These are phyloP conservation scores for Melanargia galathea DNA, from an alignment of 2,888 invertebrate species.

Conservation along the genomic window DNA sequence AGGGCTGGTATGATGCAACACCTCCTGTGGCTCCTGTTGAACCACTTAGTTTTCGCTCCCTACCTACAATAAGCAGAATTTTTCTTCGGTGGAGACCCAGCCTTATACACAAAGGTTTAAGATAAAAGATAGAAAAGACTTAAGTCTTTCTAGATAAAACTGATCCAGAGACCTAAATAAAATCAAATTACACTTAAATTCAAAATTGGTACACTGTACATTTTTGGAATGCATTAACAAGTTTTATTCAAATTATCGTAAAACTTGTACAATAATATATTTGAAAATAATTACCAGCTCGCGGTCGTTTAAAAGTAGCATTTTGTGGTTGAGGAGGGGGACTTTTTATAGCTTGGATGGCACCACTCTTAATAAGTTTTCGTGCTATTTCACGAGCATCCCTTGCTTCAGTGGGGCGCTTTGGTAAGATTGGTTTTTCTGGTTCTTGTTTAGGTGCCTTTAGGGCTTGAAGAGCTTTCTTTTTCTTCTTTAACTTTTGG, in stretches of 20 bases:
- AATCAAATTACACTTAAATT: too few relatives aligned
- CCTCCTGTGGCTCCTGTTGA: slow-evolving; percentile 84
- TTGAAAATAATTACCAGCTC: slow-evolving; percentile 81
- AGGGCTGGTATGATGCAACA: slow-evolving; percentile 94
- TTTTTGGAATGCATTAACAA: too few relatives aligned
- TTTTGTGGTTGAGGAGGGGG: slow-evolving; percentile 94
- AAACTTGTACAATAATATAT: neutral
- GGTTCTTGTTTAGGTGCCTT: slow-evolving; percentile 94
- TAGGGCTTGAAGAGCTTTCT: slow-evolving; percentile 79
- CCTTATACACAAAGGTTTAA: too few relatives aligned
- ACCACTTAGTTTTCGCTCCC: slow-evolving; percentile 89
- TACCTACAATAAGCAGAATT: slow-evolving; percentile 61
- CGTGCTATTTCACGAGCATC: slow-evolving; percentile 97
- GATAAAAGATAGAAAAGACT: neutral
- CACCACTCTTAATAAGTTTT: slow-evolving; percentile 96
- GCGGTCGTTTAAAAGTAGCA: slow-evolving; percentile 93
- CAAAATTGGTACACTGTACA: too few relatives aligned
- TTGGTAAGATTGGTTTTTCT: slow-evolving; percentile 90
- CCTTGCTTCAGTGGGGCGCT: slow-evolving; percentile 93
- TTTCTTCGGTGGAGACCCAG: too few relatives aligned
- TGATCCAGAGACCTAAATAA: too few relatives aligned
- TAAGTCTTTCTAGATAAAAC: too few relatives aligned
- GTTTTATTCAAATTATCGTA: too few relatives aligned
- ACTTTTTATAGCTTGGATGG: slow-evolving; percentile 92
- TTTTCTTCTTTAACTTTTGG: slow-evolving; percentile 95